Evolutionary conservation across 2,888 invertebrate species (phyloP).

Genomic region (Melanchra persicariae): DNA sequence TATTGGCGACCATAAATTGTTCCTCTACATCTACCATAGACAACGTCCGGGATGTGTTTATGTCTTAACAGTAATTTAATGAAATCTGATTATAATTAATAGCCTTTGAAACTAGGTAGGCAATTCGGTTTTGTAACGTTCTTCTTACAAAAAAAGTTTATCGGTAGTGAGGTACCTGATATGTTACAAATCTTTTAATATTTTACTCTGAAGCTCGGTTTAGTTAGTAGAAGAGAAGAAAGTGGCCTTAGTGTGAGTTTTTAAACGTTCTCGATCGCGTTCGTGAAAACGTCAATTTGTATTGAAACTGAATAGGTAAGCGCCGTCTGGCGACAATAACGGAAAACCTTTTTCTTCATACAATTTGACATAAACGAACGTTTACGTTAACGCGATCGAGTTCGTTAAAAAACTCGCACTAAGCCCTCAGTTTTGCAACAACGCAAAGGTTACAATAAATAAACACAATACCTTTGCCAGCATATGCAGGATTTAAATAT

Average conservation of each 20-base stretch:
- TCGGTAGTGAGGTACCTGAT: background rate
- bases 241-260: too few species aligned
- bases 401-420: too few species aligned
- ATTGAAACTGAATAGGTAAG: too few species aligned
- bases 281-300: too few species aligned
- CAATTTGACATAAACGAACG: too few species aligned
- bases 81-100: slow-evolving; percentile 22
- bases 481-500: background rate
- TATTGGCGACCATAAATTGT: slow-evolving; percentile 9
- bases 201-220: background rate
- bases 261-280: too few species aligned
- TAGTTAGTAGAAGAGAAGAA: too few species aligned
- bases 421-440: background rate
- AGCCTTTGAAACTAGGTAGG: background rate
- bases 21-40: background rate
- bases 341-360: too few species aligned
- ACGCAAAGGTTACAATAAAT: background rate
- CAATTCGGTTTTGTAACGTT: slow-evolving; percentile 18
- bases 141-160: slow-evolving; percentile 21
- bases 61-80: slow-evolving; percentile 11
- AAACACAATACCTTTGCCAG: too few species aligned
- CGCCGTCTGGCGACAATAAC: too few species aligned
- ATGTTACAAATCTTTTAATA: slow-evolving; percentile 1
- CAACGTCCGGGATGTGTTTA: slow-evolving; percentile 14
- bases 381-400: too few species aligned